Evolutionary conservation across 2,113 vertebrate genomes (phyloP).

Genomic region (Merops nubicus): DNA sequence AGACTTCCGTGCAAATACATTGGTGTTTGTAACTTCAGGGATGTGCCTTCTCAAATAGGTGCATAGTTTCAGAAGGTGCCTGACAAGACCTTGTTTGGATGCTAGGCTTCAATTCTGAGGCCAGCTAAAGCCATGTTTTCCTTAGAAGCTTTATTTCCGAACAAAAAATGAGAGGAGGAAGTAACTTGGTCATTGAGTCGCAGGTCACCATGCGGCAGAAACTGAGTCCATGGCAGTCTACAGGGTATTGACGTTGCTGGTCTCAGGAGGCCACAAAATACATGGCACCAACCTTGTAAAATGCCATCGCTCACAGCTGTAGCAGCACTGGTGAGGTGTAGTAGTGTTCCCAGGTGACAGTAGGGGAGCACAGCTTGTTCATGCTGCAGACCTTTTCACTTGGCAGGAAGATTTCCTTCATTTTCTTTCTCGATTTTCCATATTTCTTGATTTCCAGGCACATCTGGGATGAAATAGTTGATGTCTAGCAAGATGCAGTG

Average conservation of each 20-base stretch:
- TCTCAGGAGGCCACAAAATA: background rate
- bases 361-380: background rate
- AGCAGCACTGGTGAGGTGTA: background rate
- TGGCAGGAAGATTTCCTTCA: background rate
- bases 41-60: background rate
- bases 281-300: background rate
- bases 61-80: background rate
- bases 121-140: background rate
- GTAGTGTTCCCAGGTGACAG: background rate
- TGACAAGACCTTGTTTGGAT: background rate
- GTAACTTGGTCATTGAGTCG: background rate
- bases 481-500: background rate
- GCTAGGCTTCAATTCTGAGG: background rate
- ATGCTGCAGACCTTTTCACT: background rate
- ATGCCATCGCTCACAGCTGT: background rate
- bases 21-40: background rate
- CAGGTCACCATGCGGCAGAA: accelerated
- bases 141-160: background rate
- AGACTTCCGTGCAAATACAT: background rate
- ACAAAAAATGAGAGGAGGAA: background rate
- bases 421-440: background rate
- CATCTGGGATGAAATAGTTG: background rate
- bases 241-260: too few species aligned
- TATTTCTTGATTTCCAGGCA: background rate
- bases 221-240: background rate